These are phyloP conservation scores for Busseola fusca DNA, from an alignment of 2,888 invertebrate species.

Conservation along the genomic window DNA sequence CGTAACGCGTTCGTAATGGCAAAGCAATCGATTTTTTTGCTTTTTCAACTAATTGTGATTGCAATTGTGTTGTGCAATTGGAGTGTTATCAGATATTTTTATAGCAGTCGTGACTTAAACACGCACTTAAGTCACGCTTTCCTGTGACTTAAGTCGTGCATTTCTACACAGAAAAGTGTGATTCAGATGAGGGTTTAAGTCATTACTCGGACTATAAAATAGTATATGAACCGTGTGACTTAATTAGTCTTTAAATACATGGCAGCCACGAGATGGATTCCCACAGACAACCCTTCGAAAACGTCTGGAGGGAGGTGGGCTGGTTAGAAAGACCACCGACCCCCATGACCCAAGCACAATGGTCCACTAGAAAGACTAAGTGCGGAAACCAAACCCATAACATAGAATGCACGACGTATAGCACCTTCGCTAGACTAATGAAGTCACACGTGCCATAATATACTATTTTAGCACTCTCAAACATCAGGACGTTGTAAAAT, in stretches of 20 bases:
- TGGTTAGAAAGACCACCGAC: too few relatives aligned
- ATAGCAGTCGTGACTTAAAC: too few relatives aligned
- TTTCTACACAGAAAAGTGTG: neutral
- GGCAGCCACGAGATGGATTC: too few relatives aligned
- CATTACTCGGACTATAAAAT: neutral
- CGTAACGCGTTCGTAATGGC: neutral
- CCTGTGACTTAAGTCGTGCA: neutral
- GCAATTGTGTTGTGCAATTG: neutral
- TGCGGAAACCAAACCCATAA: too few relatives aligned
- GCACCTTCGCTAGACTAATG: too few relatives aligned
- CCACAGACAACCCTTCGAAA: too few relatives aligned
- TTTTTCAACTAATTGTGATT: neutral
- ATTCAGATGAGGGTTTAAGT: neutral
- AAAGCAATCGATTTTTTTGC: neutral
- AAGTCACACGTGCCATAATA: too few relatives aligned
- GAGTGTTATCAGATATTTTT: neutral
- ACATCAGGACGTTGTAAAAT: neutral
- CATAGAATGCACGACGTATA: too few relatives aligned
- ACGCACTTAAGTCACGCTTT: too few relatives aligned
- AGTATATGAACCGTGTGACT: neutral
- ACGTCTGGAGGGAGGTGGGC: too few relatives aligned
- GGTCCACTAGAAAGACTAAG: too few relatives aligned
- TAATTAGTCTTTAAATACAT: neutral
- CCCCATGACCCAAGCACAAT: too few relatives aligned
- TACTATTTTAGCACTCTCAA: neutral